Evolutionary conservation across 2,113 vertebrate species (phyloP), one percentile per base, ranked within the genome.

Genomic region (Trematocara nigrifrons): DNA sequence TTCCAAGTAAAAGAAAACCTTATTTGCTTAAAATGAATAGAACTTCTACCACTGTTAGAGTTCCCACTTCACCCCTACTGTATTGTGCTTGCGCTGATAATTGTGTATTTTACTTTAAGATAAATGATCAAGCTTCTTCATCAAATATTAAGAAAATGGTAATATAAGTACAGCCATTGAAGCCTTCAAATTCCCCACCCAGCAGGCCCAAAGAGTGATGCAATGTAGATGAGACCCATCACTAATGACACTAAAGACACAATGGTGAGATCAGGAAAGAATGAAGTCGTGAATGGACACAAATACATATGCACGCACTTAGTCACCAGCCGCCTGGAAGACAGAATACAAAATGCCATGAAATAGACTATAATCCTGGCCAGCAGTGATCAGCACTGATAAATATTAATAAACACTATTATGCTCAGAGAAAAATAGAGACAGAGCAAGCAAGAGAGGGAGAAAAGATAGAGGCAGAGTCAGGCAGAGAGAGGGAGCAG

Each of bases 331-430:
- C 33, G 84, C 81, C 85, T 88, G 51, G 82, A 90, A 89, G 86
- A 92, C 71, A 82, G 88, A 89, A 90, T 82, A 86, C 20, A 91
- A 87, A 91, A 87, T 29, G 74, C 69, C 85, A 86, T 64, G 69
- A 86, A 86, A 87, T 66, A 83, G 52, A 89, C 81, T 57, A 59
- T 71, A 87, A 89, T 89, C 79, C 77, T 87, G 81, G 81, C 86
- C 86, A 89, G 83, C 82, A 84, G 89, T 92, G 90, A 95, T 94
- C 85, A 93, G 74, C 89, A 77, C 80, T 86, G 87, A 94, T 94
- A 90, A 91, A 94, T 91, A 93, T 93, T 91, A 93, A 94, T 92
- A 92, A 90, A 92, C 82, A 81, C 82, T 82, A 92, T 92, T 89
- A 91, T 91, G 79, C 82, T 77, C 29, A 51, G 79, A 86, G 61